A percentile compares a stretch with the other conserved stretches of the same genome.
Conservation (phyloP, 2,797 vertebrate genomes). For the Platyrinchus mystaceus region DNA sequence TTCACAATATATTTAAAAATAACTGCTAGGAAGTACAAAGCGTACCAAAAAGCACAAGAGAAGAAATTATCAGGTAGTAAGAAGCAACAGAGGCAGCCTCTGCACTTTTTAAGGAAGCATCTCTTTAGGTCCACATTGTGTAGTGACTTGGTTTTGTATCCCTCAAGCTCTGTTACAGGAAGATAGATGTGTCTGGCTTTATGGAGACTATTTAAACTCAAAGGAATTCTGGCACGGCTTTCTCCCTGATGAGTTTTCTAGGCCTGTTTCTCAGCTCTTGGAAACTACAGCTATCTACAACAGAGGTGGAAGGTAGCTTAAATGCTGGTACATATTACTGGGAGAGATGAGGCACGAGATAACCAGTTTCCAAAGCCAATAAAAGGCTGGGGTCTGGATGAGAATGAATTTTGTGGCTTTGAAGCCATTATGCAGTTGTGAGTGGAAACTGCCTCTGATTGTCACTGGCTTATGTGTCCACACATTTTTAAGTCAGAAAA, state of each 20-base stretch:
- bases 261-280: background rate
- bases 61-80: background rate
- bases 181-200: background rate
- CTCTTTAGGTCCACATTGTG: background rate
- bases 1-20: background rate
- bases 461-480: background rate
- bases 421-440: background rate
- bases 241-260: background rate
- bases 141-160: background rate
- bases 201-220: background rate
- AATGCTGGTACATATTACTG: background rate
- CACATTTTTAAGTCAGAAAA: background rate
- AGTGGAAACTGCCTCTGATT: background rate
- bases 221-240: background rate
- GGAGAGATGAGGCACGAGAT: background rate
- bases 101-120: background rate
- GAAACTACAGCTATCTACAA: background rate
- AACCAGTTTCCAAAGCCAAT: background rate
- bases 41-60: background rate
- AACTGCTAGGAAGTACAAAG: background rate
- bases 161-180: background rate
- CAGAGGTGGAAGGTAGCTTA: background rate
- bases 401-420: background rate
- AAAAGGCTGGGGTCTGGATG: background rate
- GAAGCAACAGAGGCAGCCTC: background rate